Base-by-base conservation (phyloP, 2,888 invertebrate species). In the Rugalucina vietnamica region DNA sequence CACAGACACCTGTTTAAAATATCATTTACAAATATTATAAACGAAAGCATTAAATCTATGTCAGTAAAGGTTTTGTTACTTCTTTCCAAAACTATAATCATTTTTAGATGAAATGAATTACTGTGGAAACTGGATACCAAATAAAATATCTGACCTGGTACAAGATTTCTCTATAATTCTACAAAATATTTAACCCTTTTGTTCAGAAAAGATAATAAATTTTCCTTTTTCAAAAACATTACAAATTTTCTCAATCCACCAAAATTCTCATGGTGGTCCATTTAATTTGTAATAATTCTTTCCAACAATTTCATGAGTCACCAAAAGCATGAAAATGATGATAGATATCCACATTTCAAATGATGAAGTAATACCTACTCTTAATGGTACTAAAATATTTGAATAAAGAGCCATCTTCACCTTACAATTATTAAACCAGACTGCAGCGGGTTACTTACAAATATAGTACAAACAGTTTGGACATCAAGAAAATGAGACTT, bases 31-130 rank as follows among this genome's bases (percentile, higher is more conserved):
- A 83, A 74, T 81, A 81, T 84, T 81, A 81, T 79, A 81, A 79
- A 83, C 76, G 32, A 80, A 81, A 75, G 77, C 76, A 39, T 81
- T 87, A 87, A 87, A 87, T 87, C 84, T 84, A 78, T 83, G 87
- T 84, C 87, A 87, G 76, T 83, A 83, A 82, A 79, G 81, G 85
- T 78, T 85, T 70, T 85, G 81, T 83, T 85, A 82, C 50, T 73
- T 54, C 79, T 79, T 73, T 80, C 82, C 72, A 70, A 77, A 83
- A 84, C 87, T 85, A 87, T 87, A 87, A 87, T 87, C 85, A 87
- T 83, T 81, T 75, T 65, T 60, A 43, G 74, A 70, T 79, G 83
- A 82, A 84, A 77, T 81, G 77, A 81, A 82, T 82, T 85, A 85
- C 82, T 77, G 65, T 54, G 49, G 87, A 81, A 87, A 87, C 70